Base-by-base conservation (phyloP, 2,113 vertebrate species). In the Sitta europaea region DNA sequence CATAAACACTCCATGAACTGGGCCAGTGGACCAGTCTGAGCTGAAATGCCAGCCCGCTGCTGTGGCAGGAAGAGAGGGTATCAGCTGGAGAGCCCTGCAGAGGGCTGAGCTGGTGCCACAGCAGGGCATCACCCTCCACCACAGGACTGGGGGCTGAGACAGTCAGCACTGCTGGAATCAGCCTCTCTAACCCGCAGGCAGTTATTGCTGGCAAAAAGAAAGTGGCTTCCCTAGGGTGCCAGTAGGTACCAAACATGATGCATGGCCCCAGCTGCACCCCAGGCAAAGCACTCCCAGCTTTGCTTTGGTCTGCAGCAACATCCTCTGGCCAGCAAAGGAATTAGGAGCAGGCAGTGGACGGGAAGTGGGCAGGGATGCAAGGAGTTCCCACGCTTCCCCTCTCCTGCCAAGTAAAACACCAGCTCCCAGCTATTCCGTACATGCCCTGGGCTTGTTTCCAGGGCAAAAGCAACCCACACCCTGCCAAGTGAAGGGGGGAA, bases 271-370 rank as follows among this genome's bases (percentile, higher is more conserved):
- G 58, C 61, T 62, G 43, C 65, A 53, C 31, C 28, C 54, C 75
- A 48, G 70, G 48, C 42, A 54, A 23, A 77, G 79, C 71, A 16
- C 36, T 28, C 28, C 47, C 57, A 57, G 88, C 48, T 54, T 90
- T 68, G 74, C 45, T 85, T 48, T 0, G 36, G 68, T 81, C 94
- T 96, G 92, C 94, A 97, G 94, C 86, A 90, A 61, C 91, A 93
- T 96, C 94, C 86, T 71, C 85, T 48, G 92, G 92, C 77, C 90
- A 82, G 65, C 0, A 0, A 48, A 71, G 90, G 92, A 93, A 96
- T 67, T 65, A 19, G 38, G 59, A 87, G 21, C n/a, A 50, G 55
- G 63, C 6, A 0, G 80, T 15, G 59, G 67, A 51, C 0, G 4
- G 89, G 75, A 95, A 75, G 28, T 27, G 62, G 75, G 71, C 74